phyloP scores from a whole-genome alignment of 2,113 vertebrate genomes.

The Orientallactaga bullata region DNA sequence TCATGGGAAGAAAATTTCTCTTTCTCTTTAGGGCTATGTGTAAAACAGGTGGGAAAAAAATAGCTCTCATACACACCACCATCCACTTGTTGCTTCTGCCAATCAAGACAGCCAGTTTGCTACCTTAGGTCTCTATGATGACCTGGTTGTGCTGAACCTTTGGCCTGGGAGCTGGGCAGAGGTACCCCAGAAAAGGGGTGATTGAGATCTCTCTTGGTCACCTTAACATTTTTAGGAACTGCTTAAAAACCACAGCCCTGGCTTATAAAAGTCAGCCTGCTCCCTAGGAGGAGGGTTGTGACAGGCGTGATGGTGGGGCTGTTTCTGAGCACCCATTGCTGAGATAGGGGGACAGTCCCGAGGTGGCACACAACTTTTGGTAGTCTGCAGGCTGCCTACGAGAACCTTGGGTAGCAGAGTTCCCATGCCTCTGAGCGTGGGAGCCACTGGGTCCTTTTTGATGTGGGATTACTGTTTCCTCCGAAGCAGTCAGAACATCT shows the following conservation, averaged over 20 bases:
- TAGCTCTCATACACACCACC: neutral
- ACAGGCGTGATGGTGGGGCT: neutral
- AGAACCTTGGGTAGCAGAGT: slow-evolving; percentile 64
- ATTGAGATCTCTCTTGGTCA: neutral
- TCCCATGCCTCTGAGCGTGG: slow-evolving; percentile 71
- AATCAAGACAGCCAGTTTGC: neutral
- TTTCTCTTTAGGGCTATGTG: neutral
- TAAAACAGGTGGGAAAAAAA: neutral
- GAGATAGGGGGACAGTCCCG: slow-evolving; percentile 38
- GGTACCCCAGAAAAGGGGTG: neutral
- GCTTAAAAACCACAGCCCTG: neutral
- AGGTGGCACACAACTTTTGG: slow-evolving; percentile 20
- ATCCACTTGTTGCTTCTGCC: neutral
- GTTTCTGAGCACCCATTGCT: neutral
- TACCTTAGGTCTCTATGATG: neutral
- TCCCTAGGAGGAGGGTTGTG: neutral
- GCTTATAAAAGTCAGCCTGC: neutral
- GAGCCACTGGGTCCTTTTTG: slow-evolving; percentile 76
- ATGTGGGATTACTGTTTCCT: slow-evolving; percentile 77
- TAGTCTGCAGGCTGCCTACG: slow-evolving; percentile 10
- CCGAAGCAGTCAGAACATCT: slow-evolving; percentile 60
- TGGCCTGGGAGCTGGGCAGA: neutral
- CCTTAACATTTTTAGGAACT: neutral
- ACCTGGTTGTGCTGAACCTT: neutral
- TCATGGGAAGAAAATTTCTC: slow-evolving; percentile 4